Percentiles rank a stretch among this genome's conserved stretches.
These are phyloP conservation scores for Euschistus heros DNA, from an alignment of 1,140 invertebrate genomes.

Conservation along the genomic window DNA sequence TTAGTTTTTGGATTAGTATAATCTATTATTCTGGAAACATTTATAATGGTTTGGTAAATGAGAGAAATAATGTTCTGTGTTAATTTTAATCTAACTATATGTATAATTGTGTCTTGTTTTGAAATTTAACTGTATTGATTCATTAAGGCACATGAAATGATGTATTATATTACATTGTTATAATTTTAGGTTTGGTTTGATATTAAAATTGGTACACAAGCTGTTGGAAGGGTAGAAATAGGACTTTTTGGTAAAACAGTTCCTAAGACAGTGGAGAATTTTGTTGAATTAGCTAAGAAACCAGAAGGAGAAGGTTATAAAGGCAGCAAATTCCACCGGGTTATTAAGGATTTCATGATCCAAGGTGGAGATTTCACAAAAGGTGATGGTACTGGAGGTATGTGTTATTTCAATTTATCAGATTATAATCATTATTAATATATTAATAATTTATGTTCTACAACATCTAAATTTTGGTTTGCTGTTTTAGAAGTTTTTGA, in stretches of 20 bases:
- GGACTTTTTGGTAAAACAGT: conserved; percentile 93
- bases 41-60: no score
- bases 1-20: no score
- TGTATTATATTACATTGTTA: background rate
- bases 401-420: background rate
- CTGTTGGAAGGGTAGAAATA: conserved; percentile 72
- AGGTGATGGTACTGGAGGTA: conserved; percentile 82
- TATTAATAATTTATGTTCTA: no score
- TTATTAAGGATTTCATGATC: conserved; percentile 93
- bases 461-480: no score
- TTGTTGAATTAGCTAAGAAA: conserved; percentile 70
- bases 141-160: no score
- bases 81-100: background rate
- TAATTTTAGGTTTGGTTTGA: conserved; percentile 80
- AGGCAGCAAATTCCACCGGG: conserved; percentile 82
- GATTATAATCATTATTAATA: no score
- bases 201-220: conserved; percentile 72
- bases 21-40: no score
- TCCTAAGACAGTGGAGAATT: conserved; percentile 89
- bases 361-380: conserved; percentile 90
- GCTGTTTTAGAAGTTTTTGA: no score
- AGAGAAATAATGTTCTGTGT: no score
- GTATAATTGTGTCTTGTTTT: background rate
- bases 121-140: background rate
- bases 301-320: conserved; percentile 71